phyloP scores from a whole-genome alignment of 2,797 vertebrate genomes.

The Lagorchestes hirsutus region DNA sequence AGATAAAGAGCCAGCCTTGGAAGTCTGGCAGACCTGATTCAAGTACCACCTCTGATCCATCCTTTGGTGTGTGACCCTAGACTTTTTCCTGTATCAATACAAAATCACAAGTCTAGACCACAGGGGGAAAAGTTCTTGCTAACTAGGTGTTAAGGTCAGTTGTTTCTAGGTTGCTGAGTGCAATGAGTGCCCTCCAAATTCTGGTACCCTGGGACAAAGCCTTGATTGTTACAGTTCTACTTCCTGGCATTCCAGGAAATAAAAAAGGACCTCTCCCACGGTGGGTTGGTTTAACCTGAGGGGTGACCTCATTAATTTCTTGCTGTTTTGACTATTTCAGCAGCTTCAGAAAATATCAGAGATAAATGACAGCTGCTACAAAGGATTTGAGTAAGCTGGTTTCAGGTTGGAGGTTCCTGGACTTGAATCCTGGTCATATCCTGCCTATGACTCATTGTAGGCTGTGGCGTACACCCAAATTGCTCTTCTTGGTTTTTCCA shows the following conservation, averaged over 20 bases:
- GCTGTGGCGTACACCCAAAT: background rate
- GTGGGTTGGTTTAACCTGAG: background rate
- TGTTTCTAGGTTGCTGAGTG: background rate
- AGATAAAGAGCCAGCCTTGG: background rate
- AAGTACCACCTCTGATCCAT: background rate
- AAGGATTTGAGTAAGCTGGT: background rate
- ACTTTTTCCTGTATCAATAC: background rate
- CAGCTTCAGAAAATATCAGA: constrained; percentile 17
- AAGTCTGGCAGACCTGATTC: background rate
- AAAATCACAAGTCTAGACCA: background rate
- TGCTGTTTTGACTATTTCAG: background rate
- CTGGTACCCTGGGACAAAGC: background rate
- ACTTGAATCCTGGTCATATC: background rate
- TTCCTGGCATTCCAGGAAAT: background rate
- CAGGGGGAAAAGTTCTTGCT: background rate
- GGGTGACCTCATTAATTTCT: background rate
- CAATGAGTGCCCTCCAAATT: background rate
- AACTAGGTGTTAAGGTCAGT: background rate
- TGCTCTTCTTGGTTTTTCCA: constrained; percentile 23
- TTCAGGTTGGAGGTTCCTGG: constrained; percentile 2
- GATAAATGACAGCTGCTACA: background rate
- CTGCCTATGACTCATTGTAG: background rate
- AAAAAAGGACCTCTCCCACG: background rate
- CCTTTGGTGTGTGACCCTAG: background rate
- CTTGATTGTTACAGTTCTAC: background rate